Percentiles rank a stretch among this genome's conserved stretches.
phyloP scores from a whole-genome alignment of 1,140 invertebrate genomes.

The Bombus waltoni region DNA sequence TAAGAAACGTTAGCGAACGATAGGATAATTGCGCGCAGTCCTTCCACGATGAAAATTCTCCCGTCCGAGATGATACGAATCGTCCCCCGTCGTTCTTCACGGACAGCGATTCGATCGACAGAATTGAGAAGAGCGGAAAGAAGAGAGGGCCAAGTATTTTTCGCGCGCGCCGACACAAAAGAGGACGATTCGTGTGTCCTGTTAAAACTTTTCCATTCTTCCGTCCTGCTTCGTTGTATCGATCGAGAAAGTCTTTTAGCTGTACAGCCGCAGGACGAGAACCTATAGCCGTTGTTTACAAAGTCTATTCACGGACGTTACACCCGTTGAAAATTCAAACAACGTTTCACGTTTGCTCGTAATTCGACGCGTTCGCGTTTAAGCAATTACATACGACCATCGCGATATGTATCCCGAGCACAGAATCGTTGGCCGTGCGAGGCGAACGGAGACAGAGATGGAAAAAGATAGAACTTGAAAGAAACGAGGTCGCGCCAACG shows the following conservation, averaged over 20 bases:
- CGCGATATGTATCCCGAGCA: no score
- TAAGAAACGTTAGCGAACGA: neutral
- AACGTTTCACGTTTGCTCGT: neutral
- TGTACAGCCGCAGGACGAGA: conserved; percentile 12
- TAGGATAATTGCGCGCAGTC: neutral
- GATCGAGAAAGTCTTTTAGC: conserved; percentile 32
- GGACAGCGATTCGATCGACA: neutral
- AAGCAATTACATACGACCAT: neutral
- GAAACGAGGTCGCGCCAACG: neutral
- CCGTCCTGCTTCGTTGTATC: conserved; percentile 35
- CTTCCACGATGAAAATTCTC: no score
- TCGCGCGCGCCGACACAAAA: neutral
- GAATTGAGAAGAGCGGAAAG: neutral
- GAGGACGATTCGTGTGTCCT: neutral
- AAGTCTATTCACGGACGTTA: neutral
- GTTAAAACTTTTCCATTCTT: conserved; percentile 51
- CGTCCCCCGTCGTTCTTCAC: neutral
- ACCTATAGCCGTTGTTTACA: conserved; percentile 12
- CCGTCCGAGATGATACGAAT: no score
- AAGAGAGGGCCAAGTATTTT: neutral
- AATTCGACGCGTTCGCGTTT: neutral
- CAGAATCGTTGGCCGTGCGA: no score
- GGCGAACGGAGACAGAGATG: no score
- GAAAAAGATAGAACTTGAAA: neutral
- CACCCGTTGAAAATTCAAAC: neutral